Conservation (phyloP, 2,113 vertebrate genomes). For the Gymnorhina tibicen region DNA sequence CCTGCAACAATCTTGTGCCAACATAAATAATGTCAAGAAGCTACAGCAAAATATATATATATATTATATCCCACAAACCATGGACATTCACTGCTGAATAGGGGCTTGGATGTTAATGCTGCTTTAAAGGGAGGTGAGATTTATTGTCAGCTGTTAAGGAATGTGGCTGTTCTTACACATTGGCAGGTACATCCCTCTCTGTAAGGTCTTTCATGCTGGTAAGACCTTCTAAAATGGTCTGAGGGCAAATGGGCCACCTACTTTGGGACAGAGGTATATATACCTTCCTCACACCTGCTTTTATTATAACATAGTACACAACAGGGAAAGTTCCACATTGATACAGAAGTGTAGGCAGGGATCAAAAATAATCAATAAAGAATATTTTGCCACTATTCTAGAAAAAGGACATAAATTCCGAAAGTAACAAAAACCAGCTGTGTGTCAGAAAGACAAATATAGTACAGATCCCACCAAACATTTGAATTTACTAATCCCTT, state of each 20-base stretch:
- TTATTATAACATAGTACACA: neutral
- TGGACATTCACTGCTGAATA: neutral
- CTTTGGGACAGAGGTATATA: neutral
- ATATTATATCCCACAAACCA: neutral
- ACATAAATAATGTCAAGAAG: neutral
- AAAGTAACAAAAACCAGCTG: neutral
- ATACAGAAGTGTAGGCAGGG: neutral
- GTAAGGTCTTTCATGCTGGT: neutral
- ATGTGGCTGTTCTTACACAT: neutral
- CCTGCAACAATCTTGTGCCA: neutral
- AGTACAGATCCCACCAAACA: neutral
- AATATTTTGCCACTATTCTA: neutral
- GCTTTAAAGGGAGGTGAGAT: neutral
- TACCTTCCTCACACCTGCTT: neutral
- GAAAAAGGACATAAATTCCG: neutral
- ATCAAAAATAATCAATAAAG: neutral
- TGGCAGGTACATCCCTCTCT: neutral
- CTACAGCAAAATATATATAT: neutral
- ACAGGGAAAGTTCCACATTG: neutral
- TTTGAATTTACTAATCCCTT: neutral
- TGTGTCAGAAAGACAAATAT: neutral
- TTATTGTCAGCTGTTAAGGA: neutral
- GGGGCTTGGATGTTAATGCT: neutral
- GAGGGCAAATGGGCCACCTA: neutral
- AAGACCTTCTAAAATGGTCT: neutral